Base-by-base conservation (phyloP, 2,113 vertebrate genomes). In the Ammodytes dubius region DNA sequence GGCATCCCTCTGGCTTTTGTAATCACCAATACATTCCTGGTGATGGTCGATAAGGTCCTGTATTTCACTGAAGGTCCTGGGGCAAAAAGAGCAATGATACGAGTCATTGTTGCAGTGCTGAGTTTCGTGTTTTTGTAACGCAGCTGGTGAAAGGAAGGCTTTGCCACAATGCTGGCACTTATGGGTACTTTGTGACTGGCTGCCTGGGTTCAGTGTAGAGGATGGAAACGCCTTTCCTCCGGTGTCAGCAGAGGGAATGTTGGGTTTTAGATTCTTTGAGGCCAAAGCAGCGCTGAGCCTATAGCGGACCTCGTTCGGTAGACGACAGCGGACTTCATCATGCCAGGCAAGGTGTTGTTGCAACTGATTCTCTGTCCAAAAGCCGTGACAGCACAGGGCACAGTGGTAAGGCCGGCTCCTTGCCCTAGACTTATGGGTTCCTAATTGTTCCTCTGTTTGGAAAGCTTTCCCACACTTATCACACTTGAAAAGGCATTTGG, bases 291-390 rank as follows among this genome's bases (percentile, higher is more conserved):
- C 74, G 14, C 88, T 86, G 58, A 95, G 93, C 70, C 95, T 83
- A 45, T 93, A 94, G 19, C 95, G 93, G 7, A 96, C 89, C 72
- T 95, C 94, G 1, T 92, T 93, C 0, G 95, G 95, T 39, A 95
- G 91, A 11, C 94, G 94, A 7, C 86, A 87, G 9, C 95, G 95
- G 15, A 95, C 91, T 78, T 95, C 91, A 4, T 96, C 95, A 12
- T 96, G 95, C 95, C 95, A 95, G 56, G 86, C 60, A 6, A 96
- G 94, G 85, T 96, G 95, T 57, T 95, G 95, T 82, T 94, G 94
- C 50, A 96, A 92, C 82, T 95, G 95, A 11, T 69, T 92, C 85
- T 95, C 95, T 0, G 92, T 93, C 95, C 94, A 95, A 61, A 94
- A 95, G 13, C 92, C 92, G 2, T 93, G 91, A 84, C 95, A 96